Conservation (phyloP, 2,113 vertebrate genomes). For the Rhinogobius similis region DNA sequence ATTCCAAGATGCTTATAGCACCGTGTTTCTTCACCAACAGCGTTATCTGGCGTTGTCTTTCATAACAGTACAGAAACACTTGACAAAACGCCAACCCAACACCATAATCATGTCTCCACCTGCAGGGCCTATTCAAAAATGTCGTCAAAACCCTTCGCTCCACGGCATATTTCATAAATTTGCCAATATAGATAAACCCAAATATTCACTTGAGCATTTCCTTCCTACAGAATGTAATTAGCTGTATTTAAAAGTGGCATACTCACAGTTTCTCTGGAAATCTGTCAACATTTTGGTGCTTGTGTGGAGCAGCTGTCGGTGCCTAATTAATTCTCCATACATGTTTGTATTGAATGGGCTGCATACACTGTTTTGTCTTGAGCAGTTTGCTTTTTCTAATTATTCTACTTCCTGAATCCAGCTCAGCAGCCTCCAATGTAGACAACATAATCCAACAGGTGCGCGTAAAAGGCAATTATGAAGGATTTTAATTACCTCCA, state of each 20-base stretch:
- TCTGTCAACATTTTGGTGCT: slow-evolving; percentile 53
- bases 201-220: slow-evolving; percentile 37
- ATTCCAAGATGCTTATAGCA: too few species aligned
- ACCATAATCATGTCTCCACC: neutral
- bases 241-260: slow-evolving; percentile 52
- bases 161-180: neutral
- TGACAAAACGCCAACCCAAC: neutral
- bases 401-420: slow-evolving; percentile 50
- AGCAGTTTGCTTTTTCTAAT: slow-evolving; percentile 66
- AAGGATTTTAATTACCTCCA: slow-evolving; percentile 52
- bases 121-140: neutral
- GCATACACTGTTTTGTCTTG: slow-evolving; percentile 57
- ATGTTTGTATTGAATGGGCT: slow-evolving; percentile 57
- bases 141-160: neutral
- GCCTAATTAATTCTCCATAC: slow-evolving; percentile 64
- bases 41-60: too few species aligned
- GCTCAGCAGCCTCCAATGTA: slow-evolving; percentile 22
- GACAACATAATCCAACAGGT: slow-evolving; percentile 51
- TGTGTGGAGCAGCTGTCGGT: slow-evolving; percentile 59
- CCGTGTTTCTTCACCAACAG: too few species aligned
- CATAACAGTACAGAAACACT: neutral
- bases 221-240: slow-evolving; percentile 60
- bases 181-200: slow-evolving; percentile 1
- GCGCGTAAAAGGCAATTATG: slow-evolving; percentile 54
- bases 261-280: slow-evolving; percentile 61